Evolutionary conservation across 2,888 invertebrate genomes (phyloP).

Genomic region (Sminthurides aquaticus): DNA sequence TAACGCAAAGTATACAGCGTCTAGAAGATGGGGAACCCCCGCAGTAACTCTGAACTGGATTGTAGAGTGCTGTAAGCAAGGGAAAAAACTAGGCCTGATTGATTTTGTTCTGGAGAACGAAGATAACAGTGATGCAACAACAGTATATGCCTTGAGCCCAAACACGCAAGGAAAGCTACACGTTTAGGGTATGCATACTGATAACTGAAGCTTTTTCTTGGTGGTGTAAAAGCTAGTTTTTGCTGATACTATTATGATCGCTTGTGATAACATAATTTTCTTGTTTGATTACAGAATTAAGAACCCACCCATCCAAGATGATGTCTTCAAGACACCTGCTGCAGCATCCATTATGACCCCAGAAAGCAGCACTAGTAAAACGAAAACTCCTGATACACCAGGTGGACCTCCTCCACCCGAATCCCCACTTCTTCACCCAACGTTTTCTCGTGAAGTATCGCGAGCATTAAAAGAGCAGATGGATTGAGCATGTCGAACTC

Average conservation of each 20-base stretch:
- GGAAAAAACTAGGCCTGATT: not conserved
- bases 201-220: too few species aligned
- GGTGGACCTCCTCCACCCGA: too few species aligned
- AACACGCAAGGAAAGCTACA: not conserved
- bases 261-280: too few species aligned
- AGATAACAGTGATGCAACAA: conserved; percentile 11
- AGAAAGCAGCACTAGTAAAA: too few species aligned
- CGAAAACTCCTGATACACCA: conserved; percentile 10
- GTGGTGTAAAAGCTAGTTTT: too few species aligned
- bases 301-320: not conserved
- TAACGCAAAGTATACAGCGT: conserved; percentile 71
- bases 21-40: conserved; percentile 76
- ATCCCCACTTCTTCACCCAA: conserved; percentile 16
- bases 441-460: conserved; percentile 12
- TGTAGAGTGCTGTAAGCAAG: conserved; percentile 52
- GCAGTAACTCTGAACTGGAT: conserved; percentile 72
- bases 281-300: too few species aligned
- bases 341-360: too few species aligned
- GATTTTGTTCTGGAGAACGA: conserved; percentile 2
- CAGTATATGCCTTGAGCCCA: not conserved
- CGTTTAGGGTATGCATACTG: conserved; percentile 2
- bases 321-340: conserved; percentile 1
- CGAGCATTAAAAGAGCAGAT: conserved; percentile 18
- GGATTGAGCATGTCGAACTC: not conserved
- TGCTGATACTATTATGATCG: too few species aligned